A percentile compares a stretch with the other conserved stretches of the same genome.
phyloP scores from a whole-genome alignment of 1,140 invertebrate genomes.

The Zophobas atratus region DNA sequence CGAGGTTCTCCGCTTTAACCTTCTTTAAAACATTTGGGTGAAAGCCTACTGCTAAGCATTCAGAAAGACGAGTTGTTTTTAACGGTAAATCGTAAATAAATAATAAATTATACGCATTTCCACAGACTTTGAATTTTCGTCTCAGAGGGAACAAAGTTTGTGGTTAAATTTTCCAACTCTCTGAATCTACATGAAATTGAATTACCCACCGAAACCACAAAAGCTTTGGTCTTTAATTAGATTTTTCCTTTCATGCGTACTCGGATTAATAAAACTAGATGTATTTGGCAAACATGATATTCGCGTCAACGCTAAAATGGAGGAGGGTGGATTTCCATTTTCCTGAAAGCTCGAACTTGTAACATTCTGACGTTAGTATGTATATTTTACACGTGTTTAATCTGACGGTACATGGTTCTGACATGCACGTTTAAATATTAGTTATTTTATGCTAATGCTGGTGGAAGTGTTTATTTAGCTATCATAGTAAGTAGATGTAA shows the following conservation, averaged over 20 bases:
- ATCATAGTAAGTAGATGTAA: slow-evolving; percentile 13
- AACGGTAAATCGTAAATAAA: background rate
- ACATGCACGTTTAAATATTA: slow-evolving; percentile 28
- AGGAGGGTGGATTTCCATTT: no score
- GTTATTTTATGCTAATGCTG: slow-evolving; percentile 11
- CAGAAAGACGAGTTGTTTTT: background rate
- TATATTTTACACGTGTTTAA: slow-evolving; percentile 15
- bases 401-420: slow-evolving; percentile 6
- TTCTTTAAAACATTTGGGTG: slow-evolving; percentile 16
- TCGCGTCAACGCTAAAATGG: no score
- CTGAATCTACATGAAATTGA: background rate
- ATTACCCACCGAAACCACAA: no score
- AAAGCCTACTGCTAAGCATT: background rate
- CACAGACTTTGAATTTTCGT: background rate
- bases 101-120: slow-evolving; percentile 5
- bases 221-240: no score
- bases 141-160: background rate
- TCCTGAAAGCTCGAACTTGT: no score
- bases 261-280: background rate
- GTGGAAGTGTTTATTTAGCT: slow-evolving; percentile 31
- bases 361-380: background rate
- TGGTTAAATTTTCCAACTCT: background rate
- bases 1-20: slow-evolving; percentile 4
- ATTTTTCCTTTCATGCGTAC: no score
- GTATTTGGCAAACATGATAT: background rate